Conservation (phyloP, 2,113 vertebrate species). For the Meleagris gallopavo region DNA sequence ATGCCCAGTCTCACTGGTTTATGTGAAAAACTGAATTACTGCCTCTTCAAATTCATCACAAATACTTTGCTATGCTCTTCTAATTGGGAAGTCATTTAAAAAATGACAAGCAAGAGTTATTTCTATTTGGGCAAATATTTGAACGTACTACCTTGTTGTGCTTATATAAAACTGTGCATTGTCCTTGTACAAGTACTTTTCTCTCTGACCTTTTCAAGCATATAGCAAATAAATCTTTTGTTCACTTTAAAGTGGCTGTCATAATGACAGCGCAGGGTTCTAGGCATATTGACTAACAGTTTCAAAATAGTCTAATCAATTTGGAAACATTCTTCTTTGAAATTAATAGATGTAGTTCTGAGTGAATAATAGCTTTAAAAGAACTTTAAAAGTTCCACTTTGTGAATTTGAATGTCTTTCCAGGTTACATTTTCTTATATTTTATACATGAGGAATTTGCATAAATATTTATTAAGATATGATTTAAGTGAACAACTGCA, state of each 20-base stretch:
- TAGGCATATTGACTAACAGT: not conserved
- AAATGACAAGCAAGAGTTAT: slow-evolving; percentile 29
- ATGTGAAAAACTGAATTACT: not conserved
- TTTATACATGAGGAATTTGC: not conserved
- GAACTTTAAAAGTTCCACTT: not conserved
- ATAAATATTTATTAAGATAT: not conserved
- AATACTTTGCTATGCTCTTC: slow-evolving; percentile 1
- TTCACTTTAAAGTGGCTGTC: slow-evolving; percentile 39
- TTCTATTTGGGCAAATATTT: slow-evolving; percentile 49
- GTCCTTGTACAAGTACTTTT: slow-evolving; percentile 50
- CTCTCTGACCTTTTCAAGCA: slow-evolving; percentile 49
- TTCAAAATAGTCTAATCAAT: not conserved
- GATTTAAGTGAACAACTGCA: not conserved
- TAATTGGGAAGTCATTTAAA: not conserved
- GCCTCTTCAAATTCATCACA: not conserved
- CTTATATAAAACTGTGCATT: slow-evolving; percentile 38
- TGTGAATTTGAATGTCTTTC: not conserved
- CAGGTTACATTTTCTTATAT: not conserved
- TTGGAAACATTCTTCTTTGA: not conserved
- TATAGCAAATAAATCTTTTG: slow-evolving; percentile 45
- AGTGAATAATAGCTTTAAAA: not conserved
- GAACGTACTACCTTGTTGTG: not conserved
- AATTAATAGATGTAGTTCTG: not conserved
- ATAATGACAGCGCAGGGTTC: slow-evolving; percentile 9
- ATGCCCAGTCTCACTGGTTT: not conserved